These are phyloP conservation scores for Orius insidiosus DNA, from an alignment of 1,140 invertebrate species.

Conservation along the genomic window DNA sequence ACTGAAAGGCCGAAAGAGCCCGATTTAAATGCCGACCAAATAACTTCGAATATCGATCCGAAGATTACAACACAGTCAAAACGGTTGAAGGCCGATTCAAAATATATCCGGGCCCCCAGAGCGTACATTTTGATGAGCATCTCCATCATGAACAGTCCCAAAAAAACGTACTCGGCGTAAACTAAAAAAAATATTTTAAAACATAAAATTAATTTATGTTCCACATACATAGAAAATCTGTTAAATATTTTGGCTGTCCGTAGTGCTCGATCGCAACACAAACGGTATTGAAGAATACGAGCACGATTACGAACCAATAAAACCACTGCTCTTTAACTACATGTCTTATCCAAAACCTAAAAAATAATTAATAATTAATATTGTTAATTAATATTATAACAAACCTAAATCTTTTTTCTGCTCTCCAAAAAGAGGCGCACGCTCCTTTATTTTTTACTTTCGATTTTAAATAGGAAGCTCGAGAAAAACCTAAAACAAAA, in stretches of 20 bases:
- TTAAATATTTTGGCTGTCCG: slow-evolving; percentile 85
- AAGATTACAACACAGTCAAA: slow-evolving; percentile 98
- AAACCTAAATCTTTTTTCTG: slow-evolving; percentile 74
- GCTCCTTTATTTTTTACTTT: slow-evolving; percentile 81
- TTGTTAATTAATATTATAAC: too few species aligned
- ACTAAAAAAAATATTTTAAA: slow-evolving; percentile 38
- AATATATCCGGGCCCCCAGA: slow-evolving; percentile 90
- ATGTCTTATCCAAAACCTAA: slow-evolving; percentile 77
- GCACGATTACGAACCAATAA: slow-evolving; percentile 98
- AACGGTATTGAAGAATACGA: slow-evolving; percentile 98
- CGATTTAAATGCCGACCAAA: slow-evolving; percentile 90
- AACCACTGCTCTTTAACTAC: slow-evolving; percentile 96
- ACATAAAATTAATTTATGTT: slow-evolving; percentile 1
- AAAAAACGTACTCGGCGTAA: slow-evolving; percentile 94
- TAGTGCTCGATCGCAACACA: slow-evolving; percentile 98
- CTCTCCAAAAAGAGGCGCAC: slow-evolving; percentile 81
- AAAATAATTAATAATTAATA: too few species aligned
- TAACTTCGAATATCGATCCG: slow-evolving; percentile 98
- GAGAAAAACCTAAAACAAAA: slow-evolving; percentile 26
- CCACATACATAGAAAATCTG: slow-evolving; percentile 91
- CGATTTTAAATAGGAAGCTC: slow-evolving; percentile 67
- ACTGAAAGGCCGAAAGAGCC: slow-evolving; percentile 99
- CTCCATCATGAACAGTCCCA: slow-evolving; percentile 96
- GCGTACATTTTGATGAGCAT: slow-evolving; percentile 99
- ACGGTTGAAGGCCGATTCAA: slow-evolving; percentile 96